Evolutionary conservation across 1,140 invertebrate species (phyloP).

Genomic region (Thalassaphorura encarpata): DNA sequence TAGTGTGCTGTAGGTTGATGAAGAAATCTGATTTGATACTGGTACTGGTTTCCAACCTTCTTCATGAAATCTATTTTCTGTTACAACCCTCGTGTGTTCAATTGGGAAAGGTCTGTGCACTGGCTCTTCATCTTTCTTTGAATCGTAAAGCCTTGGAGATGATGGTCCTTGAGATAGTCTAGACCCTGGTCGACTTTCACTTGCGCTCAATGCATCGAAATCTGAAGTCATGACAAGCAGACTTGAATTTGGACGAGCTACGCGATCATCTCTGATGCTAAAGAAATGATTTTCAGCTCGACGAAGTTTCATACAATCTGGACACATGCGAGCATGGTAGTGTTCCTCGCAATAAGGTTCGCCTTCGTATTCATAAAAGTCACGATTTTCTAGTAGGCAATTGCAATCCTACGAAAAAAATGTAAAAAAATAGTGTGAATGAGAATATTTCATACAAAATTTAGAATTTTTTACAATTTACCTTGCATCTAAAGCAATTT

Average conservation of each 20-base stretch:
- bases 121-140: neutral
- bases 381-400: constrained; percentile 40
- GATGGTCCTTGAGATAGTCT: neutral
- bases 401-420: constrained; percentile 42
- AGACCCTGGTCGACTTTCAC: neutral
- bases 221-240: neutral
- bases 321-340: constrained; percentile 29
- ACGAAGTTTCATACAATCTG: constrained; percentile 30
- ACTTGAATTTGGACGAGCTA: neutral
- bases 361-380: constrained; percentile 42
- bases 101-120: too few relatives aligned
- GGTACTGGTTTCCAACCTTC: too few relatives aligned
- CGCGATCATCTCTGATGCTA: constrained; percentile 8
- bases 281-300: constrained; percentile 24
- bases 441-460: neutral
- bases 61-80: too few relatives aligned
- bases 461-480: constrained; percentile 32
- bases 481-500: constrained; percentile 56
- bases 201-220: neutral
- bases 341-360: constrained; percentile 36
- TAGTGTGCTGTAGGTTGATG: too few relatives aligned
- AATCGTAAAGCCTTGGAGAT: neutral
- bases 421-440: neutral
- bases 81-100: too few relatives aligned
- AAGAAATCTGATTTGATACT: too few relatives aligned